Conservation (phyloP, 2,797 vertebrate species). For the Tinamus major region DNA sequence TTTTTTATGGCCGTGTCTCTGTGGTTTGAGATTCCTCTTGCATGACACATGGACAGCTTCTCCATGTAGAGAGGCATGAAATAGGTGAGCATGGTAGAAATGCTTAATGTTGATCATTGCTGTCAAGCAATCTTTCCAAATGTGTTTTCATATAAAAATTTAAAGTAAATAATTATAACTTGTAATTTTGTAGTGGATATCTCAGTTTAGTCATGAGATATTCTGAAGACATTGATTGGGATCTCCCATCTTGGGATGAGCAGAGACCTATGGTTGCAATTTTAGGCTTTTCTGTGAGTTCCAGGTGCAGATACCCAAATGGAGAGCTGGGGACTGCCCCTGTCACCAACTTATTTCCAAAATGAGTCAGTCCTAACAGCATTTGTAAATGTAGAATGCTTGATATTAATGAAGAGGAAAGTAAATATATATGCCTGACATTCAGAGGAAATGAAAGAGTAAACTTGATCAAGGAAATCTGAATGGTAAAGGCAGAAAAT, state of each 20-base stretch:
- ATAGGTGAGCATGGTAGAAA: not conserved
- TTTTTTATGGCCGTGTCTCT: not conserved
- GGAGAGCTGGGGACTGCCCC: not conserved
- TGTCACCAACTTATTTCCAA: not conserved
- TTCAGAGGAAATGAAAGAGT: not conserved
- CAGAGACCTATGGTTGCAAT: not conserved
- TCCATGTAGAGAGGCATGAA: not conserved
- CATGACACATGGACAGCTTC: not conserved
- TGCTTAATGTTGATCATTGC: not conserved
- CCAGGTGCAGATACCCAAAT: accelerated
- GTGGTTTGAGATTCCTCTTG: accelerated
- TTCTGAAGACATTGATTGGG: not conserved
- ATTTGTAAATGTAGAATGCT: not conserved
- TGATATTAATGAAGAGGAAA: not conserved
- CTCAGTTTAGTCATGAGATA: not conserved
- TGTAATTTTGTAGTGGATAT: accelerated
- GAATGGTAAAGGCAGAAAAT: not conserved
- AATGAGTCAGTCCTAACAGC: not conserved
- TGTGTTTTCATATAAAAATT: not conserved
- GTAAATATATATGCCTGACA: not conserved
- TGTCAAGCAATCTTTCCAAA: not conserved
- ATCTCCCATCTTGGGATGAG: not conserved
- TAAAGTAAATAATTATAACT: not conserved
- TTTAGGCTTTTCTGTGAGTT: not conserved
- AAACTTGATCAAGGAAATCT: not conserved